Base-by-base conservation (phyloP, 1,140 invertebrate species). In the Solenopsis fugax region DNA sequence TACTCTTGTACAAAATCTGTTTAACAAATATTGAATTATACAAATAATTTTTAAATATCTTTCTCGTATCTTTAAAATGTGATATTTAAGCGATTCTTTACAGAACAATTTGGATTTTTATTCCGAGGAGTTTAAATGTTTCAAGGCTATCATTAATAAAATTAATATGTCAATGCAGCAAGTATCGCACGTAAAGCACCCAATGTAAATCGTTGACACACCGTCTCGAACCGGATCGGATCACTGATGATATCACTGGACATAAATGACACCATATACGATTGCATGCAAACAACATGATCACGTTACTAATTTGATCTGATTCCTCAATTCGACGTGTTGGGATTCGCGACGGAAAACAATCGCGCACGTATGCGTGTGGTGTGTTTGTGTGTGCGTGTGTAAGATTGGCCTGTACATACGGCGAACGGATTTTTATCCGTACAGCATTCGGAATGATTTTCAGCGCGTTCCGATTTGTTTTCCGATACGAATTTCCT, bases 401-500 rank as follows among this genome's bases (percentile, higher is more conserved):
- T 64, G 34, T 34, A 24, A 18, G 7, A 71, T 12, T 34, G 18
- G 34, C 12, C 21, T 48, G 41, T 58, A 50, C 41, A 54, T 45
- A 71, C n/a, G 34, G 21, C n/a, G 80, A 69, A 45, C 18, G 10
- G 9, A 76, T 34, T 41, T 34, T 18, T 54, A 41, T 58, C 48
- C 41, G 29, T 72, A 73, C 58, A 29, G 56, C 34, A 29, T 56
- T 69, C 75, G 10, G 45, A 56, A 84, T 50, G 21, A 60, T 41
- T 75, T 86, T 18, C 48, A 54, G 54, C 21, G 58, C 48, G 67
- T 88, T 77, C 81, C 75, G 85, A 86, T 69, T 90, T 89, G 82
- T 88, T 91, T 91, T 84, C 87, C 87, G 78, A 87, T 67, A 65
- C 88, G 88, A 88, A 69, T 80, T 54, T 85, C 86, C 48, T 87